phyloP scores from a whole-genome alignment of 2,113 vertebrate genomes.

The Saiga tatarica region DNA sequence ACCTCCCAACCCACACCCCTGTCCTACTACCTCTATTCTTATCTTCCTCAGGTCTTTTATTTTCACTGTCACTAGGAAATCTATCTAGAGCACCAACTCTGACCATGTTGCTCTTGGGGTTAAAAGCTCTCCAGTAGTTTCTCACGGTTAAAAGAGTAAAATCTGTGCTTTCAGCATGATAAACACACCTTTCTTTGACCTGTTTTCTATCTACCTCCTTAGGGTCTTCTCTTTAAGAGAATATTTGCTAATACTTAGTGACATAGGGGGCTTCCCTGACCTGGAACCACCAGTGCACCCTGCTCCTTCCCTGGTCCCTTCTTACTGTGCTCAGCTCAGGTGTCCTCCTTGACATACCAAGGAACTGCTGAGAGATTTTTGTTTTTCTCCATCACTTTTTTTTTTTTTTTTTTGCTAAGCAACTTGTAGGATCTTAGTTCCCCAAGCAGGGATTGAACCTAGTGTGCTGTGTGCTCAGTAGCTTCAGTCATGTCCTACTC shows the following conservation, averaged over 20 bases:
- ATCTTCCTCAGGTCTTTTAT: not conserved
- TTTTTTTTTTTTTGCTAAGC: not conserved
- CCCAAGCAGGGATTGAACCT: not conserved
- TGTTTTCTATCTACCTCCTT: not conserved
- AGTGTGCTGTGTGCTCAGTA: not conserved
- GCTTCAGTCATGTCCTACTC: not conserved
- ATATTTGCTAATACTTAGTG: not conserved
- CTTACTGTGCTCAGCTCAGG: not conserved
- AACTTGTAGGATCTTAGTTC: not conserved
- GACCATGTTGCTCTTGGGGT: not conserved
- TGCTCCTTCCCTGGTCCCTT: not conserved
- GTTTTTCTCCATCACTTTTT: not conserved
- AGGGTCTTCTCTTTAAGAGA: not conserved
- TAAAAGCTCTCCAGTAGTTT: not conserved
- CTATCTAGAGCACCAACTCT: not conserved
- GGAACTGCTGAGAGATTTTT: not conserved
- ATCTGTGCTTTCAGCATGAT: accelerated
- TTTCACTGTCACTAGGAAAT: not conserved
- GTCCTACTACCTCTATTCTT: not conserved
- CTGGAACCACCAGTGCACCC: not conserved
- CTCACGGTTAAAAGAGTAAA: not conserved
- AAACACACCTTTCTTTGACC: not conserved
- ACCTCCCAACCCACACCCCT: not conserved
- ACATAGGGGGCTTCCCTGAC: not conserved
- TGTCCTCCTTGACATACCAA: not conserved